Conservation (phyloP, 2,113 vertebrate species). For the Nyctibius bracteatus region DNA sequence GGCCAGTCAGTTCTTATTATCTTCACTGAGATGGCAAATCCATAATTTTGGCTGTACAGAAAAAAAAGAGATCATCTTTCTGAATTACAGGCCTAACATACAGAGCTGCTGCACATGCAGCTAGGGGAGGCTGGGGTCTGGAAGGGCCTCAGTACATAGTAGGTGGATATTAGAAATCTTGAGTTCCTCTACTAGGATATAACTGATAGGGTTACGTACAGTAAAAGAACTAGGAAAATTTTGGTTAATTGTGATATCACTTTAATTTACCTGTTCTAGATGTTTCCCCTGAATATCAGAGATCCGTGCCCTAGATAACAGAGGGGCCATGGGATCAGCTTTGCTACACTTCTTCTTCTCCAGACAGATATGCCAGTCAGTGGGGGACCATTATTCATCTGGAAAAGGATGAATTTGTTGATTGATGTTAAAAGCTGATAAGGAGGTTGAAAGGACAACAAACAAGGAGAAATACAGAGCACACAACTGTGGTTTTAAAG, state of each 20-base stretch:
- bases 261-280: background rate
- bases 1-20: slow-evolving; percentile 46
- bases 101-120: background rate
- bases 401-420: slow-evolving; percentile 15
- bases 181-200: background rate
- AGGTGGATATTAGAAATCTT: background rate
- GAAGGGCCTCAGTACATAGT: background rate
- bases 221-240: background rate
- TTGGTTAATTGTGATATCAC: background rate
- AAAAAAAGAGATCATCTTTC: background rate
- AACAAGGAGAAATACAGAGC: slow-evolving; percentile 20
- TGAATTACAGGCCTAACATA: background rate
- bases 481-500: slow-evolving; percentile 1
- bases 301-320: background rate
- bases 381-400: background rate
- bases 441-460: slow-evolving; percentile 25
- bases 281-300: background rate
- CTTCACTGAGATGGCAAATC: slow-evolving; percentile 18
- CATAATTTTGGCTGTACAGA: background rate
- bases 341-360: background rate
- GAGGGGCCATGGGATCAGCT: background rate
- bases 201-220: background rate
- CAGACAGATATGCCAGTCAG: background rate
- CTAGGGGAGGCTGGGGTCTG: background rate
- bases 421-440: slow-evolving; percentile 31